Evolutionary conservation across 2,113 vertebrate genomes (phyloP), one percentile per base, ranked within the genome.

Genomic region (Epinephelus cyanopodus): DNA sequence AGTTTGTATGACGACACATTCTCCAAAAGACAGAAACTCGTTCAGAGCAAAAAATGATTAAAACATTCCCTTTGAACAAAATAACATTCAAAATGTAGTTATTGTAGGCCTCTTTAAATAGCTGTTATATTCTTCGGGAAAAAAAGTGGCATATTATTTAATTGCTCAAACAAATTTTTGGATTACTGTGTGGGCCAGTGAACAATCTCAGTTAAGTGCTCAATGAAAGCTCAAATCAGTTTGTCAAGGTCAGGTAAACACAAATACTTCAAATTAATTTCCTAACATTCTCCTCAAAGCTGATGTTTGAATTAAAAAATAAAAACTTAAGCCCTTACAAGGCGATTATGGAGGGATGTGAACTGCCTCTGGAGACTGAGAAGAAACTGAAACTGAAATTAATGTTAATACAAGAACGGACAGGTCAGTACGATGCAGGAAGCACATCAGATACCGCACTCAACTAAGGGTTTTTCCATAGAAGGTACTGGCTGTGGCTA

Each of bases 311-410:
- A 57, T 37, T 25, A 0, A 47, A 61, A 60, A 47, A n/a, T 17
- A 27, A 25, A 52, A 53, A 17, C 61, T 71, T 37, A 4, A 9
- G 37, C 53, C 50, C 42, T 80, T 33, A 54, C 17, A 27, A 63
- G 72, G 29, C 23, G 50, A 48, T 4, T 18, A 37, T 48, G 60
- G 29, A 78, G 21, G 33, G 12, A 9, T 4, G 14, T 60, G 27
- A 48, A 37, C 17, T 47, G 21, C 19, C 57, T 7, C 13, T 56
- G 13, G 21, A 50, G 25, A 8, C n/a, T 45, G 12, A 29, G 14
- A 69, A 33, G 25, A 81, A 70, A 56, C 19, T 52, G 15, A 68
- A 65, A 74, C 15, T 52, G 23, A 65, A 81, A 65, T 64, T 11
- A 58, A 53, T 23, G 29, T 45, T 10, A 45, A 45, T 3, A 45